Evolutionary conservation across 2,888 invertebrate species (phyloP).

Genomic region (Acronicta psi): DNA sequence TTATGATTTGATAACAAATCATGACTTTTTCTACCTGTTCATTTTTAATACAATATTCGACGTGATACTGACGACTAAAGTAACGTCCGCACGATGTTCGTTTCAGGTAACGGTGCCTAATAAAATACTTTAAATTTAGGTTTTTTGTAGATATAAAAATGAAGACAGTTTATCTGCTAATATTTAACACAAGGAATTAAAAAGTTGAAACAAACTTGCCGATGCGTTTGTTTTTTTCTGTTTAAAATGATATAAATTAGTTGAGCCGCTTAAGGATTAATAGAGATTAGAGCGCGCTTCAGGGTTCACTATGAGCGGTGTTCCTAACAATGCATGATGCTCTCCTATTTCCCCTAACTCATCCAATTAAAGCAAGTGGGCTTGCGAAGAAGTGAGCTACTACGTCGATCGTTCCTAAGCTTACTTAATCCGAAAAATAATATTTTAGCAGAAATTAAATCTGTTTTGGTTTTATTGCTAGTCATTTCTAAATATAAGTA

Average conservation of each 20-base stretch:
- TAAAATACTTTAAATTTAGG: too few relatives aligned
- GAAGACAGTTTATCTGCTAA: too few relatives aligned
- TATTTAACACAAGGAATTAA: too few relatives aligned
- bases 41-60: too few relatives aligned
- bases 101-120: too few relatives aligned
- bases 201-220: too few relatives aligned
- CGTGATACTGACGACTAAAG: too few relatives aligned
- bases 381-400: conserved; percentile 26
- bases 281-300: conserved; percentile 38
- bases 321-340: conserved; percentile 43
- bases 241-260: conserved; percentile 36
- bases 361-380: conserved; percentile 47
- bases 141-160: too few relatives aligned
- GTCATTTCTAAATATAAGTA: too few relatives aligned
- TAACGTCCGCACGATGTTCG: too few relatives aligned
- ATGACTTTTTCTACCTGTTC: conserved; percentile 2
- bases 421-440: conserved; percentile 2
- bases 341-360: conserved; percentile 44
- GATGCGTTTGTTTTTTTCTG: conserved; percentile 16
- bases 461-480: not conserved
- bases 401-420: conserved; percentile 7
- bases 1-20: conserved; percentile 25
- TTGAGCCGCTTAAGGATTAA: conserved; percentile 42
- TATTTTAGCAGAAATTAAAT: not conserved
- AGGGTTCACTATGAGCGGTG: conserved; percentile 40